These are phyloP conservation scores for Patiria miniata DNA, from an alignment of 35 echinoderm and acorn worm genomes.

Conservation along the genomic window DNA sequence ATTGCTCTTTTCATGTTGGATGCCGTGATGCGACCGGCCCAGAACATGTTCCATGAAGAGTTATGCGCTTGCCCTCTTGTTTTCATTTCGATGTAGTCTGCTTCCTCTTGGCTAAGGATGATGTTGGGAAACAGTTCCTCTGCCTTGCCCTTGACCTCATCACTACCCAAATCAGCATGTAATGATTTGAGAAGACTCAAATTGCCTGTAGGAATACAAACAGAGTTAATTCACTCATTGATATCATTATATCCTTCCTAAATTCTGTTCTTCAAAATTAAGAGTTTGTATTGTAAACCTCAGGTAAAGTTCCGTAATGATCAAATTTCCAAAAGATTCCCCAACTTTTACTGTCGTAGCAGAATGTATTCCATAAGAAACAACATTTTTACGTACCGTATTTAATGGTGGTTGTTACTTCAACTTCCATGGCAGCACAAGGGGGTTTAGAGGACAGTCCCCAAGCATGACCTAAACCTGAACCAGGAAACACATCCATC, in stretches of 20 bases:
- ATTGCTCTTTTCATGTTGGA: conserved; percentile 27
- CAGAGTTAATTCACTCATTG: not conserved
- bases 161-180: not conserved
- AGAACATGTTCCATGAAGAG: not conserved
- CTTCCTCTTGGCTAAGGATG: conserved; percentile 10
- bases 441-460: not conserved
- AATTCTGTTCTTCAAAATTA: not conserved
- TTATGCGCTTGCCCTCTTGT: conserved; percentile 16
- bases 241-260: not conserved
- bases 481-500: not conserved
- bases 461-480: not conserved
- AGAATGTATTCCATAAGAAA: not conserved
- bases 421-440: not conserved
- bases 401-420: not conserved
- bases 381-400: not conserved
- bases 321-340: not conserved
- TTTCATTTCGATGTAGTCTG: conserved; percentile 4
- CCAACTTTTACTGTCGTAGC: not conserved
- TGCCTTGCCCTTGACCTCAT: not conserved
- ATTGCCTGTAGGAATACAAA: not conserved
- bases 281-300: too few relatives aligned
- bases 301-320: too few relatives aligned
- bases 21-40: conserved; percentile 29
- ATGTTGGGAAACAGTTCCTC: not conserved
- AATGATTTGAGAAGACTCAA: not conserved